Conservation (phyloP, 2,888 invertebrate genomes). For the Steromphala cineraria region DNA sequence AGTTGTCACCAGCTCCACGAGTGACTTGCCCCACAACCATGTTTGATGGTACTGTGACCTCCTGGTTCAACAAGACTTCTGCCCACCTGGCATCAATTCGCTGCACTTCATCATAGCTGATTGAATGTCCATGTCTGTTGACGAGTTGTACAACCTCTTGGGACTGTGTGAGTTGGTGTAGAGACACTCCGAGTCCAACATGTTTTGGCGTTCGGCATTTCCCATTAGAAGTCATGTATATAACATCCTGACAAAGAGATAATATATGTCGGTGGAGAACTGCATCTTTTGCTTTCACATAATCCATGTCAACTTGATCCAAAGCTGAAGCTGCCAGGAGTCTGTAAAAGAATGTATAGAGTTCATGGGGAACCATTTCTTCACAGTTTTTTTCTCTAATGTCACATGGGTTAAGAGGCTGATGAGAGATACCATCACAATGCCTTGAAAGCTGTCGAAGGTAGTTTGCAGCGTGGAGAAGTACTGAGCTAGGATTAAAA, state of each 20-base stretch:
- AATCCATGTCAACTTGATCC: not conserved
- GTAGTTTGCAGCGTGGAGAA: too few species aligned
- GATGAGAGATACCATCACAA: conserved; percentile 1
- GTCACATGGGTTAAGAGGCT: conserved; percentile 25
- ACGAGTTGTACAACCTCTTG: conserved; percentile 15
- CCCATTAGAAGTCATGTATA: conserved; percentile 23
- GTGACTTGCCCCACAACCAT: conserved; percentile 12
- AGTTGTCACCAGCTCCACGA: conserved; percentile 23
- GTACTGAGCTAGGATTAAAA: too few species aligned
- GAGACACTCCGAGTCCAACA: conserved; percentile 19
- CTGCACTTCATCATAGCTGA: conserved; percentile 24
- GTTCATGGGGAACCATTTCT: not conserved
- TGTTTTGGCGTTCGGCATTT: conserved; percentile 32
- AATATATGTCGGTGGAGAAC: conserved; percentile 19
- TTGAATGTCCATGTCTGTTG: conserved; percentile 23
- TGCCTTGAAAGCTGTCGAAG: not conserved
- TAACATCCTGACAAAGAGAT: conserved; percentile 24
- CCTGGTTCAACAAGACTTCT: not conserved
- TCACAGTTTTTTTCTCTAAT: conserved; percentile 15
- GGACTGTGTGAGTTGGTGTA: conserved; percentile 28
- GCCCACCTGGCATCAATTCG: conserved; percentile 27
- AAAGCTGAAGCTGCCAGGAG: not conserved
- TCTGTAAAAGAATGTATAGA: conserved; percentile 23
- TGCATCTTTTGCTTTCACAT: conserved; percentile 15
- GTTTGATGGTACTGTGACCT: conserved; percentile 7